These are phyloP conservation scores for Notolepis coatsorum DNA, from an alignment of 2,797 vertebrate genomes.

Conservation along the genomic window DNA sequence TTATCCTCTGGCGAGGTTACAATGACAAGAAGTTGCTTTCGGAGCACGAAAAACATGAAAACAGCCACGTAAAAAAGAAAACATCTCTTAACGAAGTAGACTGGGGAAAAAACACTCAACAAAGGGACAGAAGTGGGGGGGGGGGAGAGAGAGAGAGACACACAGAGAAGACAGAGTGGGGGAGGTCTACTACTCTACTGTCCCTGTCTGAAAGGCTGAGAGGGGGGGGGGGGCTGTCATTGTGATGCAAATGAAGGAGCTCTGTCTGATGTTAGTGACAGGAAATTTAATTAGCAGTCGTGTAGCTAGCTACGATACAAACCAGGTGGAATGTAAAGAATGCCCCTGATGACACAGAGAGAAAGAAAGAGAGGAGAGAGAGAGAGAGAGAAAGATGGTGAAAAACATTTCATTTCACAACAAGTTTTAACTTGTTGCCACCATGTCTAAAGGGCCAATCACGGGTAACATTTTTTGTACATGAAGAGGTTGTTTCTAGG, in stretches of 20 bases:
- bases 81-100: slow-evolving; percentile 47
- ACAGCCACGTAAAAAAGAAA: slow-evolving; percentile 33
- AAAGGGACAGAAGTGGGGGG: slow-evolving; percentile 50
- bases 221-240: slow-evolving; percentile 60
- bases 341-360: slow-evolving; percentile 67
- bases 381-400: slow-evolving; percentile 27
- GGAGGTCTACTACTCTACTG: slow-evolving; percentile 54
- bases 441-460: slow-evolving; percentile 49
- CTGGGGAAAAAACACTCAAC: slow-evolving; percentile 48
- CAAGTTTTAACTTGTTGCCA: slow-evolving; percentile 80
- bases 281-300: slow-evolving; percentile 88
- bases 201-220: slow-evolving; percentile 67
- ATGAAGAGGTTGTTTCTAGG: slow-evolving; percentile 62
- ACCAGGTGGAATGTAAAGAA: slow-evolving; percentile 89
- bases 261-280: slow-evolving; percentile 83
- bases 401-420: slow-evolving; percentile 79
- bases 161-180: slow-evolving; percentile 49
- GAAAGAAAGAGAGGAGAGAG: background rate
- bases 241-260: slow-evolving; percentile 85
- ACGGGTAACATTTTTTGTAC: slow-evolving; percentile 44
- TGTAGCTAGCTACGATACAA: slow-evolving; percentile 83
- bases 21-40: slow-evolving; percentile 22
- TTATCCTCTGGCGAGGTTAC: slow-evolving; percentile 34
- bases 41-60: background rate
- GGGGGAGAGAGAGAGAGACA: slow-evolving; percentile 6